Conservation (phyloP, 2,113 vertebrate genomes). For the Silurus asotus region DNA sequence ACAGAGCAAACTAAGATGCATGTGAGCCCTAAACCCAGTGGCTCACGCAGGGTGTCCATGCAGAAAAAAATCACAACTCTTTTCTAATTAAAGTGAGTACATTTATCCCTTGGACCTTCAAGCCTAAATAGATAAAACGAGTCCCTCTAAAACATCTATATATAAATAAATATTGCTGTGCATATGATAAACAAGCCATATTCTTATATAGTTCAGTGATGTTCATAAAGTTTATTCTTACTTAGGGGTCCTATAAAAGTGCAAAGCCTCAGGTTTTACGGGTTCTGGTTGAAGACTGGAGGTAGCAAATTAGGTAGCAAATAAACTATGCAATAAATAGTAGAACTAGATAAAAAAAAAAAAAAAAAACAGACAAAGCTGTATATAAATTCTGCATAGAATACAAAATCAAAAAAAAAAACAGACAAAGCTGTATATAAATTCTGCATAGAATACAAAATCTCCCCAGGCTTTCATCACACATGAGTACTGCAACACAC, state of each 20-base stretch:
- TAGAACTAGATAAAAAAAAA: not conserved
- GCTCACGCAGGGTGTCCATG: no score
- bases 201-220: not conserved
- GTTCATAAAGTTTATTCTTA: not conserved
- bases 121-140: no score
- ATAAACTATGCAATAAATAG: not conserved
- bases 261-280: no score
- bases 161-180: not conserved
- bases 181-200: not conserved
- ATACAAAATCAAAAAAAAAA: not conserved
- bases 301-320: not conserved
- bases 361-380: not conserved
- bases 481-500: not conserved
- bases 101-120: no score
- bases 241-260: not conserved
- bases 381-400: not conserved
- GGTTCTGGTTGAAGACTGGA: no score
- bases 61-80: no score
- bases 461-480: not conserved
- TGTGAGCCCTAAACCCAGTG: no score
- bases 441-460: not conserved
- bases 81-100: no score
- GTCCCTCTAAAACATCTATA: no score
- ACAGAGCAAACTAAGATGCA: no score
- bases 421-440: not conserved